Percentiles rank a stretch among this genome's conserved stretches.
Evolutionary conservation across 2,113 vertebrate species (phyloP).

Genomic region (Calidris pugnax): DNA sequence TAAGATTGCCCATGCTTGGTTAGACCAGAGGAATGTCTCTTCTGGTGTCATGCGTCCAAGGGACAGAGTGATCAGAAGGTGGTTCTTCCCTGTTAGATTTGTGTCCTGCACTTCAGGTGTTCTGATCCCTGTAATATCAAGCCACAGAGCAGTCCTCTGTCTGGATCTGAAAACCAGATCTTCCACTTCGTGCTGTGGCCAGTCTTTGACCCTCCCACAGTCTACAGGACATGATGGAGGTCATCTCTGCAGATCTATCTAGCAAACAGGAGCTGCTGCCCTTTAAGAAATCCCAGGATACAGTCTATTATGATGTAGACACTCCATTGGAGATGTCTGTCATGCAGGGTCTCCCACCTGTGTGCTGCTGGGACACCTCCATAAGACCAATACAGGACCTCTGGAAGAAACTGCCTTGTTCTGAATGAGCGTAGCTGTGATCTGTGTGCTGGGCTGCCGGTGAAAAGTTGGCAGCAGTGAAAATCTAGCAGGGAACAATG

Average conservation of each 20-base stretch:
- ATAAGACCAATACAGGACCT: not conserved
- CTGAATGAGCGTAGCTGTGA: not conserved
- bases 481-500: not conserved
- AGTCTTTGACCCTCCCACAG: not conserved
- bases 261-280: not conserved
- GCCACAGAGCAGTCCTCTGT: not conserved
- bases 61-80: not conserved
- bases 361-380: not conserved
- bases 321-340: not conserved
- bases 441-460: not conserved
- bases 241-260: not conserved
- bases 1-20: not conserved
- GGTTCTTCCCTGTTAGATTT: not conserved
- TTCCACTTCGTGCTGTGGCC: not conserved
- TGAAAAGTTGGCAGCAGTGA: not conserved
- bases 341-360: not conserved
- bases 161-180: not conserved
- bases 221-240: not conserved
- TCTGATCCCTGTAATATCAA: not conserved
- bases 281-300: not conserved
- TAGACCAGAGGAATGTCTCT: not conserved
- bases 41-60: not conserved
- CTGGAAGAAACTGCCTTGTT: not conserved
- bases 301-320: not conserved
- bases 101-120: not conserved